Evolutionary conservation across 2,113 vertebrate genomes (phyloP), one percentile per base, ranked within the genome.

Genomic region (Amblyornis subalaris): DNA sequence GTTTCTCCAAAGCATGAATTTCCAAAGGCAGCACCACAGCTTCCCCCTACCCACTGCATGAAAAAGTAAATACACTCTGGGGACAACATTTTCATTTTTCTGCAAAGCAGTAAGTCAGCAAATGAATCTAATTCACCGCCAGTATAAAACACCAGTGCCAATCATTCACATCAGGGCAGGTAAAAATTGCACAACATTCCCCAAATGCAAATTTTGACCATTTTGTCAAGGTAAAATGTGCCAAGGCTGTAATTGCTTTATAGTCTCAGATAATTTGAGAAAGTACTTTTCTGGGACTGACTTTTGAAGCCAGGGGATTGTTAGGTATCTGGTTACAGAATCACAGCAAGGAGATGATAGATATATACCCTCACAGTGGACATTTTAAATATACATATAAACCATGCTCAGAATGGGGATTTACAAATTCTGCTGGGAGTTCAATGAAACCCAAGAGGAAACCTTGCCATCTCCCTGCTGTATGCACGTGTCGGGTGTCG

Each of bases 401-500:
- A n/a, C 16, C 19, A 35, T 21, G 6, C 9, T 80, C 21, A 67
- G 25, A 79, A 75, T 3, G 9, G 14, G 6, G 62, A 72, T 58
- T 53, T 60, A 72, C 17, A 54, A 29, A 64, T 58, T 80, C 38
- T 47, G 24, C 36, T n/a, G n/a, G 48, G 38, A 72, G 44, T 48
- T 62, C 1, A 0, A 20, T 3, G 9, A 75, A 93, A 86, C 14
- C n/a, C 29, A 51, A 55, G 57, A 36, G 42, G 16, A 73, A 90
- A n/a, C 5, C 35, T 80, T 72, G 67, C 48, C 25, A 40, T 21
- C 44, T 48, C 44, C 38, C 22, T 5, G 2, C 38, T 60, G 7
- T 29, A 38, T 0, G 3, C 42, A 36, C 0, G 0, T 36, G 23
- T 31, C 1, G 0, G 20, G 12, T 64, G 29, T 54, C 29, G 45